Percentiles rank a stretch among this genome's conserved stretches.
These are phyloP conservation scores for Sebastes hopkinsi DNA, from an alignment of 2,797 vertebrate genomes.

Conservation along the genomic window DNA sequence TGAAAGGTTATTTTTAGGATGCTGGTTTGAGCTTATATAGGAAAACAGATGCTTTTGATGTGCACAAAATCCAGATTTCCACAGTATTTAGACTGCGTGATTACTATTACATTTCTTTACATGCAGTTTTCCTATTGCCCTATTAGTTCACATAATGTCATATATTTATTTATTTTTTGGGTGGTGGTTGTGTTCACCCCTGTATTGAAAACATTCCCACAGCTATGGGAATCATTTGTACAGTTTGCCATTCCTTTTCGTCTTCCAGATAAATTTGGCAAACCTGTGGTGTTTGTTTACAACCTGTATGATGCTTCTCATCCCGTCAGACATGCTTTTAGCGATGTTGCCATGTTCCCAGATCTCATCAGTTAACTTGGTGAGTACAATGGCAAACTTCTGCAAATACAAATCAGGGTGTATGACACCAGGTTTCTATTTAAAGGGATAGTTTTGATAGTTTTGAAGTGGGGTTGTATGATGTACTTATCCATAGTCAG, in stretches of 20 bases:
- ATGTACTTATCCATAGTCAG: too few relatives aligned
- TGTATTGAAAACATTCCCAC: neutral
- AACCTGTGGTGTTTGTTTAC: neutral
- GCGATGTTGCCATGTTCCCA: neutral
- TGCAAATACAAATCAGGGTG: neutral
- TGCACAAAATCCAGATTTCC: neutral
- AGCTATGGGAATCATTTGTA: neutral
- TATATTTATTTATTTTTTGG: neutral
- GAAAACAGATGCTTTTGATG: neutral
- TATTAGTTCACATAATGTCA: neutral
- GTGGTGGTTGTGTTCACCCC: neutral
- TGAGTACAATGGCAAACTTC: too few relatives aligned
- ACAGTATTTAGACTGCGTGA: neutral
- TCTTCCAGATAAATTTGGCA: neutral
- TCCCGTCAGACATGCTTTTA: neutral
- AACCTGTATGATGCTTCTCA: neutral
- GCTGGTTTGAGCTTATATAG: accelerated
- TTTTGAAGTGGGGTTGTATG: too few relatives aligned
- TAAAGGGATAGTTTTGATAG: neutral
- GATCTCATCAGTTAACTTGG: too few relatives aligned
- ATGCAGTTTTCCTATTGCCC: too few relatives aligned
- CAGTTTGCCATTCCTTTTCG: neutral
- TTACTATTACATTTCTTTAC: neutral
- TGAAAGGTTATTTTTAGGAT: neutral
- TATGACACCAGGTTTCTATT: neutral